Base-by-base conservation (phyloP, 2,888 invertebrate genomes). In the Scrobipalpa costella region DNA sequence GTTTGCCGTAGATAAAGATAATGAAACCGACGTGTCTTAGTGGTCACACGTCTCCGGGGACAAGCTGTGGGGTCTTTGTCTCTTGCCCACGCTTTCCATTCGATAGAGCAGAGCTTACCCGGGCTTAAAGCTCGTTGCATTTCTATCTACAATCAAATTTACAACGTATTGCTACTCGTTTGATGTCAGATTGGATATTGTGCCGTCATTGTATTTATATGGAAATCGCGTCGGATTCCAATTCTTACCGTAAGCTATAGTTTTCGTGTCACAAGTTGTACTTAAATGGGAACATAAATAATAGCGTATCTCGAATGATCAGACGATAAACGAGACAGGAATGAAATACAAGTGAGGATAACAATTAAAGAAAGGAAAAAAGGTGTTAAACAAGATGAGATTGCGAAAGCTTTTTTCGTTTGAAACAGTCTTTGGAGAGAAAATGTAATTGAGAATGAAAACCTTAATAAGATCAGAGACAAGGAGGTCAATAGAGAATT, bases 61-160 rank as follows among this genome's bases (percentile, higher is more conserved):
- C 67, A 19, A 60, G 74, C 69, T 73, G 75, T 75, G 73, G 67
- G 76, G 79, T 80, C 83, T 85, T 85, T 84, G 84, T 83, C 81
- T 80, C 74, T 71, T 72, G 68, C 75, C 77, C 76, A 78, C 78
- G 76, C 78, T 78, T 65, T 74, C 73, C 73, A 75, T 76, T 77
- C 70, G 73, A 77, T 75, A 73, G 70, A 70, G 71, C 71, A 69
- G 71, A 76, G 79, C 80, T 78, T 73, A 73, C 71, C 73, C 71
- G 71, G 71, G 75, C 75, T 77, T 76, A 52, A 61, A 77, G 72
- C 68, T 72, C 72, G 69, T 71, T 83, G 81, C 82, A 83, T 78
- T 80, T 78, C 76, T 81, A 80, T 83, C 82, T 81, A 74, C 77
- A 79, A 84, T 84, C 77, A 79, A 83, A 83, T 81, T 84, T 81